These are phyloP conservation scores for Gnatocerus cornutus DNA, from an alignment of 2,888 invertebrate genomes.

Conservation along the genomic window DNA sequence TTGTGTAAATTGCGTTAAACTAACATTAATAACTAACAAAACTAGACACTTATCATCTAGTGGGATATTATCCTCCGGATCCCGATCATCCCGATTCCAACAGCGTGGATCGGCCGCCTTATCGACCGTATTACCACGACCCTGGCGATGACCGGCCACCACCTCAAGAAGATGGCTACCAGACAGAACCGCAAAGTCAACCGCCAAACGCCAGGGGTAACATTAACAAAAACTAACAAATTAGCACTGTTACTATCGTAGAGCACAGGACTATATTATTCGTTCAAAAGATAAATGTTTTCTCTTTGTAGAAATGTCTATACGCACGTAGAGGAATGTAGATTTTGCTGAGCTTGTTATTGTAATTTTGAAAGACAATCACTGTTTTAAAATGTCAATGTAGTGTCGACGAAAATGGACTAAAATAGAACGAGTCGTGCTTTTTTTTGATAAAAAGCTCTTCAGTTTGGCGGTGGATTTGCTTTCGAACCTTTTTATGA, in stretches of 20 bases:
- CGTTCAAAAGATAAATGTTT: slow-evolving; percentile 1
- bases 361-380: too few relatives aligned
- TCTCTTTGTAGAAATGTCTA: not conserved
- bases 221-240: slow-evolving; percentile 45
- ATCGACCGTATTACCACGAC: slow-evolving; percentile 59
- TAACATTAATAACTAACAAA: slow-evolving; percentile 57
- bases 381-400: too few relatives aligned
- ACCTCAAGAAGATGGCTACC: slow-evolving; percentile 52
- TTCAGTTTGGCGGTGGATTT: too few relatives aligned
- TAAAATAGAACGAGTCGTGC: too few relatives aligned
- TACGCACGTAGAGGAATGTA: too few relatives aligned
- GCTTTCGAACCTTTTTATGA: too few relatives aligned
- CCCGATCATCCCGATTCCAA: slow-evolving; percentile 66
- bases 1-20: slow-evolving; percentile 38
- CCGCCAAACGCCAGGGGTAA: slow-evolving; percentile 62
- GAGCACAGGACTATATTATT: slow-evolving; percentile 22
- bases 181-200: slow-evolving; percentile 51
- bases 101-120: slow-evolving; percentile 66
- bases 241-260: not conserved
- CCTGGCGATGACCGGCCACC: slow-evolving; percentile 59
- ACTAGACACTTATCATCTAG: slow-evolving; percentile 69
- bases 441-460: too few relatives aligned
- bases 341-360: too few relatives aligned
- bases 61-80: slow-evolving; percentile 69
- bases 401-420: too few relatives aligned